Base-by-base conservation (phyloP, 2,888 invertebrate species). In the Venusia cambrica region DNA sequence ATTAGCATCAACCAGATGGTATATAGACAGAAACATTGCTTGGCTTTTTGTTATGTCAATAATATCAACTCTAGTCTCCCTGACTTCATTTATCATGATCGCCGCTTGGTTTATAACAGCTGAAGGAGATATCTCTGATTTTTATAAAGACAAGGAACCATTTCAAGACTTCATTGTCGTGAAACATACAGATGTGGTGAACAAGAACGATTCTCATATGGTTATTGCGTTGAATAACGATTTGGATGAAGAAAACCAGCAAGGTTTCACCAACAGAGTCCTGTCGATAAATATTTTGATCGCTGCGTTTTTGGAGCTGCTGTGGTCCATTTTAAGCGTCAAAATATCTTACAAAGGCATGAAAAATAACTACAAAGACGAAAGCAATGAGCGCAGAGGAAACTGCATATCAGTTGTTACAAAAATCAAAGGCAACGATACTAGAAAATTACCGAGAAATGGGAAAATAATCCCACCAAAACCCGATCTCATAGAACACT, bases 1-100 rank as follows among this genome's bases (percentile, higher is more conserved):
- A 5, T 58, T 91, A 22, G 92, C 92, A 0, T 92, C 91, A 56
- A 88, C 89, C 15, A 73, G 85, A 43, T 92, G 92, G 92, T 92
- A 92, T 58, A 88, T 91, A 22, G 91, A 92, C 54, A 83, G 87
- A 36, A 91, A 92, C 57, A 92, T 92, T 48, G 85, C 87, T 0
- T 89, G 89, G 79, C 78, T 92, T 47, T 91, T 92, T 48, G 63
- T 88, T 22, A 83, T 89, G 40, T 89, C 90, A 0, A 62, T 87
- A 10, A 57, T 91, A 34, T 89, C 91, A 0, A 79, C 88, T 0
- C 5, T 89, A 1, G 78, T 89, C 0, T 88, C 91, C 0, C 54
- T 87, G 0, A 53, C 78, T 1, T 58, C 87, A 1, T 73, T 85
- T 5, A 57, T 84, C 2, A 68, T 88, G 58, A 67, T 88, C 6